These are phyloP conservation scores for Solea senegalensis DNA, from an alignment of 2,113 vertebrate genomes.

Conservation along the genomic window DNA sequence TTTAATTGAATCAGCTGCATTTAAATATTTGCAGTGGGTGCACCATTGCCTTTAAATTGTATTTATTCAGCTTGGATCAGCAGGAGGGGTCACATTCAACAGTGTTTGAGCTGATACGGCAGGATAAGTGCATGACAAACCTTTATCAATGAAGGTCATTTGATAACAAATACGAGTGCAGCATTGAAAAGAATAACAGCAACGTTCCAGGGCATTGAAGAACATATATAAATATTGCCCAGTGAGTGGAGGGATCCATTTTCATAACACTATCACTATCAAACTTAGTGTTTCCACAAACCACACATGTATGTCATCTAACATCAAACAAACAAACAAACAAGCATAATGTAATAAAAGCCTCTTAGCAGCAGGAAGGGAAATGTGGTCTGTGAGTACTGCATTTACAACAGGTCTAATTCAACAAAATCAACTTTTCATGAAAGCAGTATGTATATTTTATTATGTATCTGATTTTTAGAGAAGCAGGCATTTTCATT, in stretches of 20 bases:
- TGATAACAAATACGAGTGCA: too few relatives aligned
- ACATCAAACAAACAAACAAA: background rate
- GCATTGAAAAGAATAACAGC: too few relatives aligned
- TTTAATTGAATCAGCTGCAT: constrained; percentile 1
- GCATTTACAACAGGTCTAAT: background rate
- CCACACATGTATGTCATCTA: background rate
- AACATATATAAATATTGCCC: too few relatives aligned
- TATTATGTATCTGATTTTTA: too few relatives aligned
- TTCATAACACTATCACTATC: too few relatives aligned
- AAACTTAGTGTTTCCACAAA: background rate
- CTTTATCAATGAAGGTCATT: too few relatives aligned
- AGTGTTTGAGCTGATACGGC: constrained; percentile 16
- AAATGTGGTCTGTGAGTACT: background rate
- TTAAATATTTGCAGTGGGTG: constrained; percentile 13
- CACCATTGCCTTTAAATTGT: constrained; percentile 30
- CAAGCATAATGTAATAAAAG: background rate
- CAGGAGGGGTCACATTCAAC: constrained; percentile 26
- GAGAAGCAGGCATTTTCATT: too few relatives aligned
- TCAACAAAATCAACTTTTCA: too few relatives aligned
- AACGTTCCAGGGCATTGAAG: too few relatives aligned
- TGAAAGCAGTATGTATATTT: too few relatives aligned
- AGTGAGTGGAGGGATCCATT: too few relatives aligned
- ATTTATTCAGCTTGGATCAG: constrained; percentile 5
- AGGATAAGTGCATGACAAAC: constrained; percentile 14
- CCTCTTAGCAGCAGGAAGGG: background rate